Base-by-base conservation (phyloP, 2,888 invertebrate species). In the Charanyca ferruginea region DNA sequence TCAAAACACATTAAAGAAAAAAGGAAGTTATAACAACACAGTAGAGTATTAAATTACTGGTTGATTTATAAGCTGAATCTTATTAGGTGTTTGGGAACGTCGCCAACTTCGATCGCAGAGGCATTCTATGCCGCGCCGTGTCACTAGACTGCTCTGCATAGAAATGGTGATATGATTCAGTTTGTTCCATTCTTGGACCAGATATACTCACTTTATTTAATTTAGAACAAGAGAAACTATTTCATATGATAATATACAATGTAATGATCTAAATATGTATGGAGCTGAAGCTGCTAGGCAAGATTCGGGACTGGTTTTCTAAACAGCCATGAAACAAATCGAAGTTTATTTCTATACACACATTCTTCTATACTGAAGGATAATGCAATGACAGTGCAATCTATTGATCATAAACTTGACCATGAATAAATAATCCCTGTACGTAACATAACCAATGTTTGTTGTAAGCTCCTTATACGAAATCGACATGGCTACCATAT, bases 61-160 rank as follows among this genome's bases (percentile, higher is more conserved):
- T 44, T 58, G 73, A 76, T 73, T 77, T 68, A 64, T 59, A 49
- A 38, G 25, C 20, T 75, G 58, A 53, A 66, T 57, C 49, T 70
- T 74, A 67, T 70, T 76, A 77, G 64, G 63, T 73, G 61, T 58
- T 79, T 84, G 86, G 86, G 87, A 86, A 80, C 79, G 55, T 32
- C 73, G 87, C 88, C 88, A 88, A 87, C 79, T 84, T 74, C 61
- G 79, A 78, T 73, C 73, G 76, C 73, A 59, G 60, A 68, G 80
- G 79, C 71, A 86, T 84, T 81, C 78, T 76, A 73, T 80, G 78
- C 81, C 80, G 82, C 80, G 80, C 77, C 74, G 84, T 81, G 83
- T 75, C 77, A 75, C 72, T 59, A 63, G 52, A 75, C 73, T 81
- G 79, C 51, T 67, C 79, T 79, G 86, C 83, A 87, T 87, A 81